Percentiles rank a stretch among this genome's conserved stretches.
These are phyloP conservation scores for Parambassis ranga DNA, from an alignment of 2,797 vertebrate species.

Conservation along the genomic window DNA sequence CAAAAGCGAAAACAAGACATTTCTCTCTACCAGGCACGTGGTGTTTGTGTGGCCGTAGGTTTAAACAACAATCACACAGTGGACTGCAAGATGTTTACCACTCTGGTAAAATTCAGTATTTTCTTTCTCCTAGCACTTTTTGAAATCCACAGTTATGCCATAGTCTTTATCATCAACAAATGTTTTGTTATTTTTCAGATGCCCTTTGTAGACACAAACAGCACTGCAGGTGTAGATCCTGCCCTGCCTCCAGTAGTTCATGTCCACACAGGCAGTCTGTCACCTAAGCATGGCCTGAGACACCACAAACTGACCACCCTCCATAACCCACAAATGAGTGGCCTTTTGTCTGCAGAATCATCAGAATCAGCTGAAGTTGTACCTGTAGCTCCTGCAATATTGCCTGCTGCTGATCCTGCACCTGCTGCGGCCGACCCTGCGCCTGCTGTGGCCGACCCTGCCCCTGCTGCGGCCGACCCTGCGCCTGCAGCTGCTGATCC, in stretches of 20 bases:
- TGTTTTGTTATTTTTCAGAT: slow-evolving; percentile 32
- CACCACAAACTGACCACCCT: slow-evolving; percentile 72
- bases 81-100: slow-evolving; percentile 70
- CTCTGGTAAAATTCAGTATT: slow-evolving; percentile 57
- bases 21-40: slow-evolving; percentile 59
- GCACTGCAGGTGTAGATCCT: slow-evolving; percentile 15
- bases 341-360: slow-evolving; percentile 65
- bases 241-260: slow-evolving; percentile 25
- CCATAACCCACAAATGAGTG: slow-evolving; percentile 59
- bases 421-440: neutral
- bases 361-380: slow-evolving; percentile 53
- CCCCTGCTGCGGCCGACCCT: neutral
- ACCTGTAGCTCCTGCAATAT: neutral
- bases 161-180: neutral
- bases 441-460: no score
- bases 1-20: neutral
- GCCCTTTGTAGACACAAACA: slow-evolving; percentile 47
- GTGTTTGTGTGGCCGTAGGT: slow-evolving; percentile 71
- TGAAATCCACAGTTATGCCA: fast-evolving
- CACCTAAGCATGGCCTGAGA: slow-evolving; percentile 50
- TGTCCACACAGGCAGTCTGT: slow-evolving; percentile 6
- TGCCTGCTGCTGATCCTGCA: neutral
- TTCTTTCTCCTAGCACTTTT: neutral
- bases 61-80: slow-evolving; percentile 21
- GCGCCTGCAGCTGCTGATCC: neutral